Percentiles rank a stretch among this genome's conserved stretches.
Conservation (phyloP, 2,113 vertebrate genomes). For the Puntigrus tetrazona region DNA sequence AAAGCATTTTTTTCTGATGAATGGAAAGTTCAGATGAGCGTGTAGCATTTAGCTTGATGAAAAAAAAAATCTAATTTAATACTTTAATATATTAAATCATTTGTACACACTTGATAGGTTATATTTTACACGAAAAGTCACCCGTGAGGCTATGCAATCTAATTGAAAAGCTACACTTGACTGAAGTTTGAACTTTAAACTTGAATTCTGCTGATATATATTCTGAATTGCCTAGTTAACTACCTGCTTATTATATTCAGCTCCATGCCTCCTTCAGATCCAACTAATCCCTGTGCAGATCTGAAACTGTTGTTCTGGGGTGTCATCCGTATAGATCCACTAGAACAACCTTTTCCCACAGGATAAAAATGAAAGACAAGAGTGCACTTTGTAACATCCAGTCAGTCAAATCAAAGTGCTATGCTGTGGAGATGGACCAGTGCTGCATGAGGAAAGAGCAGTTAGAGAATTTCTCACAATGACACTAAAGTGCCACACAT, state of each 20-base stretch:
- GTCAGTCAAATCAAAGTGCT: background rate
- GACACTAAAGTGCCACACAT: constrained; percentile 21
- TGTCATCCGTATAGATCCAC: background rate
- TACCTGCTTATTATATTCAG: background rate
- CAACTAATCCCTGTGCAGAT: background rate
- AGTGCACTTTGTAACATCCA: background rate
- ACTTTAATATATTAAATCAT: background rate
- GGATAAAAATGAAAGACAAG: background rate
- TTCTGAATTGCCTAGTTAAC: background rate
- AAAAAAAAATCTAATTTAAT: no score
- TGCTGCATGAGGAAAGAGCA: background rate
- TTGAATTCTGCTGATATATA: background rate
- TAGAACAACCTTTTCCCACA: background rate
- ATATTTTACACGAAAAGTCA: background rate
- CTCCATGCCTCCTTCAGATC: background rate
- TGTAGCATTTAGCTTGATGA: no score
- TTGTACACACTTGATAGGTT: background rate
- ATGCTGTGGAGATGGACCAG: background rate
- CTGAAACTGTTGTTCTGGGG: background rate
- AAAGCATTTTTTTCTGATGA: no score
- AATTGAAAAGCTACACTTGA: background rate
- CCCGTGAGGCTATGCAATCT: background rate
- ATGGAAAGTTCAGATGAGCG: no score
- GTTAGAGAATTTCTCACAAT: constrained; percentile 18
- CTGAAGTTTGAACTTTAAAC: background rate